phyloP scores from a whole-genome alignment of 2,888 invertebrate species.

The Aspidapion aeneum region DNA sequence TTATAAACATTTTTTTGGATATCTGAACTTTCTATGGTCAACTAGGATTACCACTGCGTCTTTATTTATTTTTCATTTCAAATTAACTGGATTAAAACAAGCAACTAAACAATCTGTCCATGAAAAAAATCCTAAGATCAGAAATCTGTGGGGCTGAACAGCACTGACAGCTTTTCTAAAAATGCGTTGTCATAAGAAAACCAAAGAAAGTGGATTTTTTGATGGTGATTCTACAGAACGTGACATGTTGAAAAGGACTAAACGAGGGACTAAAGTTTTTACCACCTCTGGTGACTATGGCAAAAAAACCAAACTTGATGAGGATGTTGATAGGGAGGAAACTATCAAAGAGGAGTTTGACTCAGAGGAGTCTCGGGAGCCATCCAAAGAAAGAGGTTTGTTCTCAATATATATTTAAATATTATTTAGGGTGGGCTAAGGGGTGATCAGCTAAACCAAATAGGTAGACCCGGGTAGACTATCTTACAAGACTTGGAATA shows the following conservation, averaged over 20 bases:
- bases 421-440: no score
- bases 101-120: neutral
- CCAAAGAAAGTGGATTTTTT: conserved; percentile 79
- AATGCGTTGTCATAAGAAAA: conserved; percentile 49
- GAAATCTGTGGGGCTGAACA: no score
- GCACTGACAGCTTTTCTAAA: no score
- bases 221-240: conserved; percentile 69
- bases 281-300: conserved; percentile 41
- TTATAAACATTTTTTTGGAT: neutral
- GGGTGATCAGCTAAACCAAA: no score
- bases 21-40: neutral
- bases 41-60: neutral
- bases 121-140: no score
- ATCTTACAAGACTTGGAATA: no score
- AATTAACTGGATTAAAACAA: no score
- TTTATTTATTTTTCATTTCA: neutral
- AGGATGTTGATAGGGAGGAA: neutral
- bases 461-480: no score
- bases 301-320: neutral
- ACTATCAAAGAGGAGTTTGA: conserved; percentile 27
- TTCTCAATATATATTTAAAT: no score
- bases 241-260: conserved; percentile 46
- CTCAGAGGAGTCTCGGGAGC: neutral
- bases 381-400: neutral
- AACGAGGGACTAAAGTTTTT: conserved; percentile 46